Base-by-base conservation (phyloP, 1,140 invertebrate genomes). In the Nasonia giraulti region DNA sequence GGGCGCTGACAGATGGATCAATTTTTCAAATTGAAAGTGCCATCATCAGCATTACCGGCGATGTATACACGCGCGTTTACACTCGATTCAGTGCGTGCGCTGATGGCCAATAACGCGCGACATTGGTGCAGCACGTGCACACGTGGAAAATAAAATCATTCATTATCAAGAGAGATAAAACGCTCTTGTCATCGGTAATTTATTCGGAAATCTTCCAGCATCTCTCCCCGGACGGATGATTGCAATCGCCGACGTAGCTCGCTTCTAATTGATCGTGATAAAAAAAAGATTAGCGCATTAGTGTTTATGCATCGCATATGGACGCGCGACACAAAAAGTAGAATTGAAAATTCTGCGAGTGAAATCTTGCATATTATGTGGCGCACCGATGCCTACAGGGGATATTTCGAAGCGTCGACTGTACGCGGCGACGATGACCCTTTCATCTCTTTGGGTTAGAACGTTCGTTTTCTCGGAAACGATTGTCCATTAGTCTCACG, bases 121-220 rank as follows among this genome's bases (percentile, higher is more conserved):
- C n/a, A 27, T 69, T 69, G 10, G 27, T 23, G 17, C 2, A 47
- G 27, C 10, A 37, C 23, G 27, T 8, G 23, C 31, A 17, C 14
- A 50, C 20, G 11, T 20, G n/a, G 11, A 75, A 82, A 66, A 76
- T 17, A 12, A 66, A 82, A 76, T 68, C 44, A 74, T 66, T 76
- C 31, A 75, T 74, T 75, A 66, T 37, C 23, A 10, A 20, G 31
- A 23, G 20, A 23, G 20, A 69, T 77, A 83, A 68, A 75, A 66
- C 23, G 55, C 27, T 76, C 17, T 40, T 75, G 40, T 75, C 74
- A 44, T 75, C 20, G 33, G 44, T 44, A 76, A 77, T 77, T 77
- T 69, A 83, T 77, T 83, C 62, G 33, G 14, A 82, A 82, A 75
- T 66, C 69, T 76, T 82, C 37, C 37, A 31, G 40, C 50, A 50